Evolutionary conservation across 1,140 invertebrate genomes (phyloP).

Genomic region (Drosophila watanabei): DNA sequence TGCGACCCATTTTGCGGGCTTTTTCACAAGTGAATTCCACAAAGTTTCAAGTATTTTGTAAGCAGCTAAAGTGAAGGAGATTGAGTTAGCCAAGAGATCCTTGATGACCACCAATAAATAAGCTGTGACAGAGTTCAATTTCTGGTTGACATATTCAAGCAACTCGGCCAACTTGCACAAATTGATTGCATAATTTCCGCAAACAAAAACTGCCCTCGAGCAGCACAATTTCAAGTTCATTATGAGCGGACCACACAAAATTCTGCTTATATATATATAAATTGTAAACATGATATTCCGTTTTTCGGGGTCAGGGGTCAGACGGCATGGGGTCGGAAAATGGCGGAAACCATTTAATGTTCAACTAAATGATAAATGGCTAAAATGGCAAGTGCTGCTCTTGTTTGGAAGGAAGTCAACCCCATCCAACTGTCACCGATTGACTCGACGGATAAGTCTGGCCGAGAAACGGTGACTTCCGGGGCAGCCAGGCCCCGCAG

Average conservation of each 20-base stretch:
- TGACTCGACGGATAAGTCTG: conserved; percentile 66
- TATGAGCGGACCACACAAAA: conserved; percentile 43
- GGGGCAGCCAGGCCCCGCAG: conserved; percentile 11
- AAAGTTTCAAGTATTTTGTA: conserved; percentile 8
- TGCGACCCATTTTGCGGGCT: conserved; percentile 52
- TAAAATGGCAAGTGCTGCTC: conserved; percentile 33
- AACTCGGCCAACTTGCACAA: conserved; percentile 69
- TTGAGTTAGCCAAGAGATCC: conserved; percentile 9
- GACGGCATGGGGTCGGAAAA: conserved; percentile 53
- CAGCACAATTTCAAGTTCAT: conserved; percentile 74
- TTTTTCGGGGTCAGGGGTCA: conserved; percentile 31
- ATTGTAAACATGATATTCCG: conserved; percentile 39
- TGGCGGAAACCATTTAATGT: conserved; percentile 79
- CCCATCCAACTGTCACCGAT: conserved; percentile 70
- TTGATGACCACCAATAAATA: conserved; percentile 18
- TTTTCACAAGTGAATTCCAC: not conserved
- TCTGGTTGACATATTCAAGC: conserved; percentile 60
- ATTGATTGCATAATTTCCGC: conserved; percentile 82
- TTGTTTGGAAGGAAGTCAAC: conserved; percentile 26
- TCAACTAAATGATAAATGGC: conserved; percentile 79
- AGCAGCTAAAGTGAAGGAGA: conserved; percentile 11
- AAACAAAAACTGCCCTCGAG: conserved; percentile 52
- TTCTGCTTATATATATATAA: conserved; percentile 15
- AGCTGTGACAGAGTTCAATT: conserved; percentile 39
- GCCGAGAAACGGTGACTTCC: conserved; percentile 30